Percentiles rank a stretch among this genome's conserved stretches.
Evolutionary conservation across 2,888 invertebrate species (phyloP).

Genomic region (Amblyteles armatorius): DNA sequence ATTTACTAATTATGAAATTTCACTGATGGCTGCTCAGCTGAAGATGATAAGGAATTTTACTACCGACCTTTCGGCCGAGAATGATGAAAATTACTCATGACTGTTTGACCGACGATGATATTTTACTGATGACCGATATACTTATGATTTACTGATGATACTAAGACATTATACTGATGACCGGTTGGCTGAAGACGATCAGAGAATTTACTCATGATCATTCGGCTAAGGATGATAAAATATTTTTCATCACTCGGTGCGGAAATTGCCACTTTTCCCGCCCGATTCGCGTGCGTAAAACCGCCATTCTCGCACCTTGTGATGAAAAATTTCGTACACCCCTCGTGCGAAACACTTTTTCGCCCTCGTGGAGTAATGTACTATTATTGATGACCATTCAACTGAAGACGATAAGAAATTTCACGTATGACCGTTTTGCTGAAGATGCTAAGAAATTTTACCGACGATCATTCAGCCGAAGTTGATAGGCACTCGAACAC

Average conservation of each 20-base stretch:
- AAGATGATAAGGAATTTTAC: not conserved
- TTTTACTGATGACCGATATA: not conserved
- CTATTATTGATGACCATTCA: not conserved
- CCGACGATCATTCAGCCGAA: not conserved
- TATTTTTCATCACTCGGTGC: no score
- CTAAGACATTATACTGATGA: not conserved
- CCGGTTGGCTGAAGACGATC: not conserved
- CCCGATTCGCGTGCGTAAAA: no score
- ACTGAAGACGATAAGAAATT: not conserved
- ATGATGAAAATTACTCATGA: not conserved
- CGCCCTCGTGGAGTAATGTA: no score
- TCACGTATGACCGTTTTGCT: not conserved
- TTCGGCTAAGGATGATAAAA: not conserved
- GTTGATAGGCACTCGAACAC: conserved; percentile 16
- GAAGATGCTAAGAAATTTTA: not conserved
- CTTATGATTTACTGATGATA: no score
- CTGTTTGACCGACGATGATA: not conserved
- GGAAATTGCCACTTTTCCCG: no score
- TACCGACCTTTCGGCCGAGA: not conserved
- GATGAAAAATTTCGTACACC: no score
- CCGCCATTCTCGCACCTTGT: no score
- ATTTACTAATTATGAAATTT: not conserved
- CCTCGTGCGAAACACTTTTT: no score
- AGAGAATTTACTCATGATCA: not conserved
- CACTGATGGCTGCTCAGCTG: not conserved